These are phyloP conservation scores for Oryzias sinensis DNA, from an alignment of 2,797 vertebrate species.

Conservation along the genomic window DNA sequence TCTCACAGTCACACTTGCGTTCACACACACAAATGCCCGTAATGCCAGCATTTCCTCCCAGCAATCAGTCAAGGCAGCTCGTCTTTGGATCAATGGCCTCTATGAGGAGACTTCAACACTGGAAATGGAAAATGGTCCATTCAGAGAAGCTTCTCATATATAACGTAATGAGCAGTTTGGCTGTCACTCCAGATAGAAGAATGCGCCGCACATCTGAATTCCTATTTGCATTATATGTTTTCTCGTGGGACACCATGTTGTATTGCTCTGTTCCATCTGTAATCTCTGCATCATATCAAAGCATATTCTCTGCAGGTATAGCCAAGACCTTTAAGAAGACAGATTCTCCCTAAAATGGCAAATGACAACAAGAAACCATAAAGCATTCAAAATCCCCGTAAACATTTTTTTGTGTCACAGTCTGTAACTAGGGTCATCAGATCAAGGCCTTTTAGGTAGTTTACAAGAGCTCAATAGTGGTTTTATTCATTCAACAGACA, in stretches of 20 bases:
- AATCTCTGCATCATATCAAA: slow-evolving; percentile 28
- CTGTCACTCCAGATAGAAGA: slow-evolving; percentile 40
- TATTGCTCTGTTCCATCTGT: slow-evolving; percentile 25
- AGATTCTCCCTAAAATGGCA: slow-evolving; percentile 74
- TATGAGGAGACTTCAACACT: slow-evolving; percentile 62
- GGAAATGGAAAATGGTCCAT: slow-evolving; percentile 59
- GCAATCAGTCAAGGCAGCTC: slow-evolving; percentile 69
- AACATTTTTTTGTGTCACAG: slow-evolving; percentile 58
- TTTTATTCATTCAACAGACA: slow-evolving; percentile 35
- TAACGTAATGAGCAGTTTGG: slow-evolving; percentile 58
- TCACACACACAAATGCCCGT: slow-evolving; percentile 65
- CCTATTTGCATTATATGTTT: slow-evolving; percentile 37
- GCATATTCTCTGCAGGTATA: slow-evolving; percentile 58
- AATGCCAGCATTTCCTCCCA: slow-evolving; percentile 76
- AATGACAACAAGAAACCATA: slow-evolving; percentile 84
- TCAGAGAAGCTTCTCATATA: slow-evolving; percentile 52
- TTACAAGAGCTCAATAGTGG: slow-evolving; percentile 14
- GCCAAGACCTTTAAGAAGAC: slow-evolving; percentile 67
- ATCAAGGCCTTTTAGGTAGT: slow-evolving; percentile 16
- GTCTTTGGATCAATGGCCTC: slow-evolving; percentile 70
- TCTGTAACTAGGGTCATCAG: slow-evolving; percentile 11
- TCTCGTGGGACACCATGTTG: slow-evolving; percentile 31
- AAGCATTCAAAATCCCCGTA: slow-evolving; percentile 77
- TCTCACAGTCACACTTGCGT: slow-evolving; percentile 40
- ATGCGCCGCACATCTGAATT: slow-evolving; percentile 42